Conservation (phyloP, 53 echinoderm and acorn worm species). For the Glandiceps talaboti region DNA sequence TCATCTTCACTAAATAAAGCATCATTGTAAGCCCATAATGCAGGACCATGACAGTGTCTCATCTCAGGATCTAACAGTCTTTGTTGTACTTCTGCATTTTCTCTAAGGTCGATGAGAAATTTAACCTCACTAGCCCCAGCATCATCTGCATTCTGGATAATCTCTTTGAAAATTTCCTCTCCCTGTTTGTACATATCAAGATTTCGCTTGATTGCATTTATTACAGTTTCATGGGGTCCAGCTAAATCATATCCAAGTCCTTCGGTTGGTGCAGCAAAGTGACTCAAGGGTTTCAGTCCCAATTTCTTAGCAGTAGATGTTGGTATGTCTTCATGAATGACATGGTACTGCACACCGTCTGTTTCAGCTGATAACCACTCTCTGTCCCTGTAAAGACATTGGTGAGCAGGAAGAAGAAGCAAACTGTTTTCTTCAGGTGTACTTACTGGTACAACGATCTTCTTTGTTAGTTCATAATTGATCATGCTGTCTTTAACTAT, state of each 20-base stretch:
- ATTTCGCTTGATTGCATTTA: conserved; percentile 32
- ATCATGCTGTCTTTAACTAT: no score
- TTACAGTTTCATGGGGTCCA: conserved; percentile 25
- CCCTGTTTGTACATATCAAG: conserved; percentile 34
- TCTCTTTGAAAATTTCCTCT: conserved; percentile 45
- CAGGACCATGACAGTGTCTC: conserved; percentile 61
- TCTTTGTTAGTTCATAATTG: no score
- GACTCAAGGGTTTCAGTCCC: conserved; percentile 25
- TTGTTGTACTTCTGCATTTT: conserved; percentile 18
- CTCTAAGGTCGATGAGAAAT: conserved; percentile 70
- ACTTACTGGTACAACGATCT: no score
- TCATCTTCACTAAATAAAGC: conserved; percentile 50
- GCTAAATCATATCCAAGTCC: conserved; percentile 19
- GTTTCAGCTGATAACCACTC: no score
- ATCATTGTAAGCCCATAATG: conserved; percentile 84
- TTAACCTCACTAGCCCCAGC: conserved; percentile 76
- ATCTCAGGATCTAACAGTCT: conserved; percentile 50
- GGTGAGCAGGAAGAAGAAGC: no score
- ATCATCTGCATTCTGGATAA: conserved; percentile 98
- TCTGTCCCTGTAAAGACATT: no score
- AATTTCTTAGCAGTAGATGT: conserved; percentile 22
- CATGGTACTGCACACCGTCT: no score
- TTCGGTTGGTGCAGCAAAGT: conserved; percentile 25
- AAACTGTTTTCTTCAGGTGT: no score
- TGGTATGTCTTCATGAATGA: conserved; percentile 27